Evolutionary conservation across 2,888 invertebrate species (phyloP).

Genomic region (Seira ritae): DNA sequence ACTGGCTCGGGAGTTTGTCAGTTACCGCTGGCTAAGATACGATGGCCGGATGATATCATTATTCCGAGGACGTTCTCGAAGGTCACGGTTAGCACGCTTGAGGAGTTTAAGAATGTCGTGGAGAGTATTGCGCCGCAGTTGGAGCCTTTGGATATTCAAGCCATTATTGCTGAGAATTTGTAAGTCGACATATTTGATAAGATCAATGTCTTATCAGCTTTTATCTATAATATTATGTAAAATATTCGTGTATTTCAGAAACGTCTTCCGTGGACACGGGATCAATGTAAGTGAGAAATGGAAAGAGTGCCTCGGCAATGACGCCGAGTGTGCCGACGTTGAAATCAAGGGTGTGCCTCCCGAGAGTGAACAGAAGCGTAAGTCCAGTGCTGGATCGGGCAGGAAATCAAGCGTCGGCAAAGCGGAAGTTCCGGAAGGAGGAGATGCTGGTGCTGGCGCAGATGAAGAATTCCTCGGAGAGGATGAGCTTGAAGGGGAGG

Average conservation of each 20-base stretch:
- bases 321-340: slow-evolving; percentile 59
- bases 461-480: neutral
- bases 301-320: slow-evolving; percentile 64
- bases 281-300: slow-evolving; percentile 65
- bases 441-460: neutral
- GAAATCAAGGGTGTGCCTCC: slow-evolving; percentile 54
- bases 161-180: slow-evolving; percentile 64
- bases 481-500: too few relatives aligned
- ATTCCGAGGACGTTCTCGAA: slow-evolving; percentile 63
- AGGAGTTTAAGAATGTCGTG: slow-evolving; percentile 67
- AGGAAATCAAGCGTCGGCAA: neutral
- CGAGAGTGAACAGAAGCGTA: neutral
- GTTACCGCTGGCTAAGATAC: slow-evolving; percentile 48
- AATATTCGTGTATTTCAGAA: slow-evolving; percentile 20
- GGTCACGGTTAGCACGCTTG: slow-evolving; percentile 65
- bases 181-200: slow-evolving; percentile 21
- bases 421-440: neutral
- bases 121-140: slow-evolving; percentile 65
- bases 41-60: slow-evolving; percentile 60
- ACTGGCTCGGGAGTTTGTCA: slow-evolving; percentile 71
- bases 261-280: slow-evolving; percentile 64
- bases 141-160: slow-evolving; percentile 67
- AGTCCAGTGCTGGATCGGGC: slow-evolving; percentile 3
- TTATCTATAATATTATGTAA: neutral
- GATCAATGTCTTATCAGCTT: too few relatives aligned